Conservation (phyloP, 2,888 invertebrate species). For the Lithophane socia region DNA sequence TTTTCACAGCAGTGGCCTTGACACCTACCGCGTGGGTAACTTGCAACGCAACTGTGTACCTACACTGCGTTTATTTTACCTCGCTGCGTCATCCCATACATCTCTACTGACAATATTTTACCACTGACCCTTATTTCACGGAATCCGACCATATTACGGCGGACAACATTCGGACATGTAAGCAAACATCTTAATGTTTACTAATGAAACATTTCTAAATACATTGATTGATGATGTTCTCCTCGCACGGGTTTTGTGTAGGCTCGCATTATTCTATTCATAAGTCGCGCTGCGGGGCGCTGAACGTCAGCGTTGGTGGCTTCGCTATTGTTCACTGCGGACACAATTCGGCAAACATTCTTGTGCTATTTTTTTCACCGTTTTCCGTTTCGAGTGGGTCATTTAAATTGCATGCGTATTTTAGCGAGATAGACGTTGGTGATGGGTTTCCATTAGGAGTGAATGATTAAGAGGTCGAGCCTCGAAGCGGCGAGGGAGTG, state of each 20-base stretch:
- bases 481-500: constrained; percentile 70
- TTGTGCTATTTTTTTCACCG: constrained; percentile 77
- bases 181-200: constrained; percentile 91
- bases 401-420: constrained; percentile 89
- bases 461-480: constrained; percentile 86
- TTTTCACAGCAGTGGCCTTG: constrained; percentile 80
- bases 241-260: constrained; percentile 86
- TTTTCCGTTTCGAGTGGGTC: constrained; percentile 78
- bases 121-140: constrained; percentile 83
- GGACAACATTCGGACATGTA: constrained; percentile 88
- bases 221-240: constrained; percentile 88
- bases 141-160: constrained; percentile 83
- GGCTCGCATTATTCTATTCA: constrained; percentile 87
- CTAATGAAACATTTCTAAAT: constrained; percentile 90
- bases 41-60: constrained; percentile 68
- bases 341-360: constrained; percentile 85
- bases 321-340: constrained; percentile 83
- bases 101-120: constrained; percentile 83
- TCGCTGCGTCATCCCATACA: constrained; percentile 76
- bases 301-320: constrained; percentile 87
- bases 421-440: constrained; percentile 76
- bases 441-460: constrained; percentile 87
- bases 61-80: constrained; percentile 76
- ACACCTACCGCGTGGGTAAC: constrained; percentile 80
- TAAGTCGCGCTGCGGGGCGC: constrained; percentile 86